Evolutionary conservation across 2,113 vertebrate genomes (phyloP).

Genomic region (Paratilapia polleni): DNA sequence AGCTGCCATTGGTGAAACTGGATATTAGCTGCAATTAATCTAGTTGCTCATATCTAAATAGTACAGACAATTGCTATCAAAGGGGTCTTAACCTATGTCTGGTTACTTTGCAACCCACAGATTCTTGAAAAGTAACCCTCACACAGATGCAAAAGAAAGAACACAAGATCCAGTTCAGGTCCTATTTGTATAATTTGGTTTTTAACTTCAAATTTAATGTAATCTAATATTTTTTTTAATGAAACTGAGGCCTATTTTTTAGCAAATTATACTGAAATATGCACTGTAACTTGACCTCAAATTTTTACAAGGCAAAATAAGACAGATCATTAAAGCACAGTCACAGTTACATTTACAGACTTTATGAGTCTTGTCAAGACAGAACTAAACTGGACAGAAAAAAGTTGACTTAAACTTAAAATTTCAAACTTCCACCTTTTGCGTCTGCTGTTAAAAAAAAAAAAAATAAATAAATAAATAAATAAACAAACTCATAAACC

Average conservation of each 20-base stretch:
- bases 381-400: background rate
- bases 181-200: background rate
- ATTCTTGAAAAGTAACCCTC: background rate
- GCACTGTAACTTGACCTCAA: background rate
- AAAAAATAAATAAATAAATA: no score
- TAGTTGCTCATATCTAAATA: constrained; percentile 5
- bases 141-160: background rate
- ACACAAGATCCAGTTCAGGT: background rate
- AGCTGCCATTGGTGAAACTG: no score
- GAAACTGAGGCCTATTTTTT: background rate
- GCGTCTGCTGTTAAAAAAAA: background rate
- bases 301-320: background rate
- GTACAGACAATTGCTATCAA: background rate
- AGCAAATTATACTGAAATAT: background rate
- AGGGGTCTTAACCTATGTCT: background rate
- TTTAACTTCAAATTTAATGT: no score
- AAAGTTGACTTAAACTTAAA: background rate
- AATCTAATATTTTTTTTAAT: background rate
- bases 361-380: background rate
- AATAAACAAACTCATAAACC: constrained; percentile 14
- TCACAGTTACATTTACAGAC: background rate
- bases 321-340: background rate
- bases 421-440: background rate
- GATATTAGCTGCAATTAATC: background rate
- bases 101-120: constrained; percentile 8